These are phyloP conservation scores for Baccha elongata DNA, from an alignment of 2,888 invertebrate genomes.

Conservation along the genomic window DNA sequence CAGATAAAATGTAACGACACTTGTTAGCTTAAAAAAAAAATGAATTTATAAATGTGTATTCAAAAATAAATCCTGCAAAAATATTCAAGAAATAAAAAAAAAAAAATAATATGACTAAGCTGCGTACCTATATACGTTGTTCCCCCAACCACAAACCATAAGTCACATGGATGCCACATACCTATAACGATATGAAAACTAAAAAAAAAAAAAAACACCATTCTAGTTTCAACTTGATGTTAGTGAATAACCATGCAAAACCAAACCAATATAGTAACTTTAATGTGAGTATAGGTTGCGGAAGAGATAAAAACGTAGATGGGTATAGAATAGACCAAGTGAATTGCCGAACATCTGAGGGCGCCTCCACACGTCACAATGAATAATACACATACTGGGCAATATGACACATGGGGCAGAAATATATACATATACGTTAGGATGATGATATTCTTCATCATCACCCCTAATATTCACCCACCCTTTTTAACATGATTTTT, in stretches of 20 bases:
- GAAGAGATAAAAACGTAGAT: constrained; percentile 52
- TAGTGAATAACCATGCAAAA: constrained; percentile 5
- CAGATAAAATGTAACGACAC: constrained; percentile 20
- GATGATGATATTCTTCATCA: constrained; percentile 56
- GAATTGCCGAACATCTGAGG: constrained; percentile 52
- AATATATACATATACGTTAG: constrained; percentile 42
- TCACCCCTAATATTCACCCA: constrained; percentile 55
- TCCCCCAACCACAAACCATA: no score
- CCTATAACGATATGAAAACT: constrained; percentile 28
- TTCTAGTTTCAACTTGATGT: constrained; percentile 7
- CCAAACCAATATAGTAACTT: constrained; percentile 15
- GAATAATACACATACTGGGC: constrained; percentile 52
- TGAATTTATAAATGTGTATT: no score
- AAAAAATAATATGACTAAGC: no score
- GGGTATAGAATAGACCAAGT: constrained; percentile 37
- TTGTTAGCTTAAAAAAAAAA: no score
- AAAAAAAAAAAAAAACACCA: constrained; percentile 1
- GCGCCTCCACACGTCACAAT: constrained; percentile 49
- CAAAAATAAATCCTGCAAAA: background rate
- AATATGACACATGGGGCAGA: constrained; percentile 59
- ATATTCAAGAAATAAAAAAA: background rate
- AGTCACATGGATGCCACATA: no score
- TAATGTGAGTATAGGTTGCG: constrained; percentile 52
- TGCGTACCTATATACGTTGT: no score
- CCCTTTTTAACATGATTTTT: constrained; percentile 34